Evolutionary conservation across 2,888 invertebrate species (phyloP).

Genomic region (Mellilla xanthometata): DNA sequence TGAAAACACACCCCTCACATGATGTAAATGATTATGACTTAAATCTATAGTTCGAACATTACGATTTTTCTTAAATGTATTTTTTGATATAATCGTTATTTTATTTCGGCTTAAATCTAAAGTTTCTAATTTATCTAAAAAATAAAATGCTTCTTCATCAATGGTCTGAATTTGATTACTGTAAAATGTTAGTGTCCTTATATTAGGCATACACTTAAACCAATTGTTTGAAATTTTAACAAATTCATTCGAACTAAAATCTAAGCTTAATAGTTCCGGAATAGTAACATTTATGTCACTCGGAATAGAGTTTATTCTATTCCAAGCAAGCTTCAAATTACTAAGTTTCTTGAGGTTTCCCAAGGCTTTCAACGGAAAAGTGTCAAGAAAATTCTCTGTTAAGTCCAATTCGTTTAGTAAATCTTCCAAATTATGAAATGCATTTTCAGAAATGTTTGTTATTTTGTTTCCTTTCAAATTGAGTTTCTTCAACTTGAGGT

Average conservation of each 20-base stretch:
- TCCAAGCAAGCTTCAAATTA: constrained; percentile 89
- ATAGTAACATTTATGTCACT: constrained; percentile 88
- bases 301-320: constrained; percentile 90
- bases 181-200: constrained; percentile 91
- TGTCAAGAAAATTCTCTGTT: constrained; percentile 92
- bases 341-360: constrained; percentile 88
- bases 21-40: constrained; percentile 94
- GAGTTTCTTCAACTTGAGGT: constrained; percentile 89
- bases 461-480: constrained; percentile 94
- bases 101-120: constrained; percentile 95
- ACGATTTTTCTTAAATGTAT: constrained; percentile 89
- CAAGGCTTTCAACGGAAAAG: constrained; percentile 91
- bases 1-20: constrained; percentile 91
- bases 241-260: constrained; percentile 94
- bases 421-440: constrained; percentile 90
- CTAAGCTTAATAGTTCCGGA: constrained; percentile 88
- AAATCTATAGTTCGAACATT: constrained; percentile 92
- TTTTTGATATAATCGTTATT: constrained; percentile 88
- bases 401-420: constrained; percentile 91
- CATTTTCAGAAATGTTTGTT: constrained; percentile 90
- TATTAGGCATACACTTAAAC: constrained; percentile 90
- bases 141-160: constrained; percentile 89
- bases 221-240: constrained; percentile 88
- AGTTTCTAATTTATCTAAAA: constrained; percentile 88
- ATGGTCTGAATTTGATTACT: constrained; percentile 91